A percentile compares a stretch with the other conserved stretches of the same genome.
These are phyloP conservation scores for Chiridota heheva DNA, from an alignment of 35 echinoderm and acorn worm species.

Conservation along the genomic window DNA sequence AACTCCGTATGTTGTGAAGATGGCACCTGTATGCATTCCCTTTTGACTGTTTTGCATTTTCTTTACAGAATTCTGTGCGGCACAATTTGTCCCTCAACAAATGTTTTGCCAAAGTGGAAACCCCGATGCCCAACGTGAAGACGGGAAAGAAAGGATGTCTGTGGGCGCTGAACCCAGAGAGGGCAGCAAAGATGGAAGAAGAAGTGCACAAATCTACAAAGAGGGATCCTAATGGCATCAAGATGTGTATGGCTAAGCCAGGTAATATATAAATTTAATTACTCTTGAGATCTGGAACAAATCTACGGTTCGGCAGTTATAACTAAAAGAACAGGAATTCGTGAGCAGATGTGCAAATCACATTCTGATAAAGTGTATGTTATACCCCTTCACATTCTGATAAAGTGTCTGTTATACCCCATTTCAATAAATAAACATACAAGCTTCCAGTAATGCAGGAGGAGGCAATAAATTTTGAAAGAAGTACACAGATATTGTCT, in stretches of 20 bases:
- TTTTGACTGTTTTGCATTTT: no score
- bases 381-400: background rate
- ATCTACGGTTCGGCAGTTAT: background rate
- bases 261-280: conserved; percentile 44
- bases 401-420: no score
- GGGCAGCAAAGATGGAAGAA: conserved; percentile 94
- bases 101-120: conserved; percentile 98
- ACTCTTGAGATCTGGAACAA: background rate
- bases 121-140: conserved; percentile 54
- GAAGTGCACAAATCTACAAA: conserved; percentile 95
- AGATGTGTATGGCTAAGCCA: conserved; percentile 90
- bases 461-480: no score
- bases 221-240: conserved; percentile 89
- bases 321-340: background rate
- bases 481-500: background rate
- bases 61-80: conserved; percentile 87
- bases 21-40: no score
- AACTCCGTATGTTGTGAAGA: no score
- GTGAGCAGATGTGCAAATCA: no score
- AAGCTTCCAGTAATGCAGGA: background rate
- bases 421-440: background rate
- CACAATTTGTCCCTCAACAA: conserved; percentile 99
- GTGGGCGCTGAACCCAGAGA: conserved; percentile 98
- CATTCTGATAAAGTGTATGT: no score
- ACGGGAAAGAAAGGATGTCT: conserved; percentile 89